Evolutionary conservation across 2,888 invertebrate genomes (phyloP).

Genomic region (Euproctis similis): DNA sequence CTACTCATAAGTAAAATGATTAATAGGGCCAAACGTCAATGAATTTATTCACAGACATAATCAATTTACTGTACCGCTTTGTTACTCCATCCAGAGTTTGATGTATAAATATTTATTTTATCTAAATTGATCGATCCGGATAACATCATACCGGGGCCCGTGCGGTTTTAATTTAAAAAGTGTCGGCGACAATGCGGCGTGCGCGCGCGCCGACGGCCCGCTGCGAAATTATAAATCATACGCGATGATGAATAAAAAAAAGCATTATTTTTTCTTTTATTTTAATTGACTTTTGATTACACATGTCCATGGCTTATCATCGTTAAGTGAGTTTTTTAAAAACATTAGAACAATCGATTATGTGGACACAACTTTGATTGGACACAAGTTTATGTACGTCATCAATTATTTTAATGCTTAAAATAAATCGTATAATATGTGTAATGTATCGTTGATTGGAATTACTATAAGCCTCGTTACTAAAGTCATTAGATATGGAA

Average conservation of each 20-base stretch:
- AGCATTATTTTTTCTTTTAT: too few relatives aligned
- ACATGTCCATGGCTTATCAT: conserved; percentile 55
- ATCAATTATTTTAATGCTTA: too few relatives aligned
- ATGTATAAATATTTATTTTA: conserved; percentile 76
- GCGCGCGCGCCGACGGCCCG: conserved; percentile 57
- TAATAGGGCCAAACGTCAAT: conserved; percentile 50
- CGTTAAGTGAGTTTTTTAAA: conserved; percentile 40
- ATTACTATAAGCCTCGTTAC: too few relatives aligned
- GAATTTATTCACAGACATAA: conserved; percentile 59
- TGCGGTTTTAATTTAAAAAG: conserved; percentile 71
- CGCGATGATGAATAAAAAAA: conserved; percentile 63
- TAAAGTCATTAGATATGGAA: too few relatives aligned
- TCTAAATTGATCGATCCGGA: conserved; percentile 74
- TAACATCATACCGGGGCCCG: conserved; percentile 67
- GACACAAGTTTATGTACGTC: too few relatives aligned
- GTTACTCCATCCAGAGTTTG: conserved; percentile 66
- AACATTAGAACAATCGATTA: conserved; percentile 47
- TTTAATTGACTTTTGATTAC: conserved; percentile 72
- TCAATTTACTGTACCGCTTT: conserved; percentile 71
- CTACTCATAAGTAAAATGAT: too few relatives aligned
- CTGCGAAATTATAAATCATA: conserved; percentile 75
- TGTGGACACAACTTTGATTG: too few relatives aligned
- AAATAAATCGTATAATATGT: too few relatives aligned
- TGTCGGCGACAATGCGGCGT: conserved; percentile 64
- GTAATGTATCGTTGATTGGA: too few relatives aligned